Percentiles rank a stretch among this genome's conserved stretches.
Conservation (phyloP, 2,888 invertebrate genomes). For the Sinhomidia bicolor region DNA sequence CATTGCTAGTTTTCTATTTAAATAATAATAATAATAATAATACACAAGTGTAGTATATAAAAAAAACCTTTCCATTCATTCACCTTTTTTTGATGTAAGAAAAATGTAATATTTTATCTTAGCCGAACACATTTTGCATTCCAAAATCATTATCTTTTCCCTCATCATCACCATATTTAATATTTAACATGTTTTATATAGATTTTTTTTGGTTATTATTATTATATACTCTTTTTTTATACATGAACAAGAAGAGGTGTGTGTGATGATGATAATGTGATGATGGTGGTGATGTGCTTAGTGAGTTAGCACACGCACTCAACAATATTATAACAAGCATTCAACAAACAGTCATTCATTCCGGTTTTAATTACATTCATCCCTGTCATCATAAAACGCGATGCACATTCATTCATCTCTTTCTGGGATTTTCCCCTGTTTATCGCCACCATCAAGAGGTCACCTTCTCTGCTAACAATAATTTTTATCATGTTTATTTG, state of each 20-base stretch:
- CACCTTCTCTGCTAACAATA: neutral
- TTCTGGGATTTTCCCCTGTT: neutral
- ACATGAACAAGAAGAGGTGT: slow-evolving; percentile 25
- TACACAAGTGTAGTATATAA: too few species aligned
- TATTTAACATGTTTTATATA: too few species aligned
- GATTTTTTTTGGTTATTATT: too few species aligned
- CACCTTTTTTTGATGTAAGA: neutral
- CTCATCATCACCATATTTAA: neutral
- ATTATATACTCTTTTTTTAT: neutral
- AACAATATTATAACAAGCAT: neutral
- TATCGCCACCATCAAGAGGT: slow-evolving; percentile 7
- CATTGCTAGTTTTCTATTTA: neutral
- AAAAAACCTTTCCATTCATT: slow-evolving; percentile 60
- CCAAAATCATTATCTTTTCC: slow-evolving; percentile 3
- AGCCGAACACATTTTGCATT: slow-evolving; percentile 63
- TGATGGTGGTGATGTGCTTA: too few species aligned
- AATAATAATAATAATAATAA: too few species aligned
- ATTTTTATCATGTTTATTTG: neutral
- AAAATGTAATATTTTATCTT: neutral
- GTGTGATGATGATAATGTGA: slow-evolving; percentile 1
- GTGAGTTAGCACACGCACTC: neutral
- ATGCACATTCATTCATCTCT: slow-evolving; percentile 15
- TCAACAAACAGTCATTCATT: slow-evolving; percentile 1
- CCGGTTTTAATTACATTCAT: neutral
- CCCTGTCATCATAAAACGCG: neutral